Evolutionary conservation across 1,140 invertebrate species (phyloP), one percentile per base, ranked within the genome.

Genomic region (Hydropsyche tenuis): DNA sequence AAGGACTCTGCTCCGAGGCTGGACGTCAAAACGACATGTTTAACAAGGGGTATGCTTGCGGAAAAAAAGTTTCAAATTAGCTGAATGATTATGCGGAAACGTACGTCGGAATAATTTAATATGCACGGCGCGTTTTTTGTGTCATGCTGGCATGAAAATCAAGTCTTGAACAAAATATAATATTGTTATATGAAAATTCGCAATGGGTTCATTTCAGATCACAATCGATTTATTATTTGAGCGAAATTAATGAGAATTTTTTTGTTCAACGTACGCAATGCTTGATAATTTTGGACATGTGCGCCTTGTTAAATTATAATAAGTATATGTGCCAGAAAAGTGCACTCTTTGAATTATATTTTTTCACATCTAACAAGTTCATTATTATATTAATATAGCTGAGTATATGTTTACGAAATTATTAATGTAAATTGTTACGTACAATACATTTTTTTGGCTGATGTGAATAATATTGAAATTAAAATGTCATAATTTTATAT

Each of bases 31-130:
- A 25, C 23, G 56, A 60, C 23, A 60, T 60, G 56, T 60, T 60
- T 60, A 22, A 60, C 56, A 60, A 23, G 56, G 56, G 20, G 14
- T 48, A 48, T 14, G 14, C 3, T 3, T 48, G 14, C 14, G 14
- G 2, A 48, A 23, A 60, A 27, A 25, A 60, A 60, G 56, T 22
- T 60, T 60, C n/a, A 25, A 60, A 60, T 60, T 60, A 60, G 56
- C 56, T 23, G 22, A 60, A 60, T 60, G 56, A 60, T 60, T 25
- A 60, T 60, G 56, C 56, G 56, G 56, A 60, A 60, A 60, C n/a
- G 22, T 60, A 60, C 23, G 56, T 60, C 23, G 56, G 56, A 60
- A 60, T 60, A 60, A 60, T 60, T 60, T 25, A 60, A 60, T 60
- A 60, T 60, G 56, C 20, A 25, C 23, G 23, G 23, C n/a, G 20